These are phyloP conservation scores for Lepus americanus DNA, from an alignment of 2,113 vertebrate genomes.

Conservation along the genomic window DNA sequence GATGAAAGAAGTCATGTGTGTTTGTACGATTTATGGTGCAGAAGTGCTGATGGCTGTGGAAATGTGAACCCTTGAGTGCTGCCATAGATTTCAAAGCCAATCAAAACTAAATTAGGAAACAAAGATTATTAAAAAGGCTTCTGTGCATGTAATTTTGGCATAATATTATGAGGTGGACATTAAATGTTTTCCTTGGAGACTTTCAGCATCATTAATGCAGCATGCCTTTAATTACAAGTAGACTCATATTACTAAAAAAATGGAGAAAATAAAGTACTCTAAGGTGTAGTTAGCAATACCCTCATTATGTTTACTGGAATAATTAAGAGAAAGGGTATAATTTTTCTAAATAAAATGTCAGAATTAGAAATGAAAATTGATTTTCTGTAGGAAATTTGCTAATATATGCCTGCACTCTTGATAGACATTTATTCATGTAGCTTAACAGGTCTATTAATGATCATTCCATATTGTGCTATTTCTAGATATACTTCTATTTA, in stretches of 20 bases:
- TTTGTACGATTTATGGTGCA: slow-evolving; percentile 86
- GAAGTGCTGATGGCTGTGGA: slow-evolving; percentile 91
- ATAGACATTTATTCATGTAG: slow-evolving; percentile 63
- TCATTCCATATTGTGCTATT: slow-evolving; percentile 61
- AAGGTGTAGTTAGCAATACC: slow-evolving; percentile 77
- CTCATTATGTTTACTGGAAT: slow-evolving; percentile 86
- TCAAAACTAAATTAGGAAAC: slow-evolving; percentile 94
- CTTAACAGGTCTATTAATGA: slow-evolving; percentile 56
- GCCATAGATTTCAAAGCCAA: slow-evolving; percentile 90
- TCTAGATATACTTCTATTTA: slow-evolving; percentile 62
- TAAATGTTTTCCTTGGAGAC: slow-evolving; percentile 87
- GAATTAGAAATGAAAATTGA: slow-evolving; percentile 77
- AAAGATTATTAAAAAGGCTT: slow-evolving; percentile 91
- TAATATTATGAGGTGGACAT: slow-evolving; percentile 87
- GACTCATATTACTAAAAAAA: slow-evolving; percentile 83
- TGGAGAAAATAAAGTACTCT: slow-evolving; percentile 79
- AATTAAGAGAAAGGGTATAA: slow-evolving; percentile 85
- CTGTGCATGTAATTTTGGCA: slow-evolving; percentile 86
- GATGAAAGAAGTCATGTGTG: slow-evolving; percentile 74
- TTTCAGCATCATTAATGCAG: slow-evolving; percentile 85
- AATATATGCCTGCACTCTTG: slow-evolving; percentile 51
- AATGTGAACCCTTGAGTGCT: slow-evolving; percentile 89
- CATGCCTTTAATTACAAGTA: slow-evolving; percentile 88
- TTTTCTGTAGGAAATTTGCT: slow-evolving; percentile 82
- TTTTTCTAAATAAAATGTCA: slow-evolving; percentile 82